Base-by-base conservation (phyloP, 2,888 invertebrate species). In the Agrochola macilenta region DNA sequence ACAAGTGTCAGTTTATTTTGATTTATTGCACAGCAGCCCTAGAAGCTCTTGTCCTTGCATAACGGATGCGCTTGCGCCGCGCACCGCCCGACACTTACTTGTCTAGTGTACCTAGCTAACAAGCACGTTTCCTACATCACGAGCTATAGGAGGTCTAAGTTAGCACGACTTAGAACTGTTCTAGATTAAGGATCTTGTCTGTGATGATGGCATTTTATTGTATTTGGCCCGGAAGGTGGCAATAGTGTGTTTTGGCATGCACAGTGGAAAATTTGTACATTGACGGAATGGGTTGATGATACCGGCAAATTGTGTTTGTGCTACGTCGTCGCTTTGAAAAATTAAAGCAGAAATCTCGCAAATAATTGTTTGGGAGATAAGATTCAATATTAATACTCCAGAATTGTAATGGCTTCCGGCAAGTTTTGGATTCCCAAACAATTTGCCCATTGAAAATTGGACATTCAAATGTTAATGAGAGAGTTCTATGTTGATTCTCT, bases 41-140 rank as follows among this genome's bases (percentile, higher is more conserved):
- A 87, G 82, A 86, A 87, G 79, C 83, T 89, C 88, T 90, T 82
- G 92, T 90, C 91, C 93, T 93, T 92, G 93, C 90, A 86, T 91
- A 89, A 90, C 90, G 90, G 90, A 92, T 90, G 89, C 81, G 78
- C 74, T 39, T 35, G 69, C 65, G 68, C 54, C 26, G 70, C 75
- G 30, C 61, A 54, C 12, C 39, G 30, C 63, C 65, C 46, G 63
- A 72, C 77, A 71, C 72, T 46, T 23, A 61, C 79, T 70, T 52
- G 17, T 11, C 2, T 74, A 74, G n/a, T 49, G 30, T 39, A 60
- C 69, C 17, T 75, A 58, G 35, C 54, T 39, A 74, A 60, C 65
- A 58, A 43, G 12, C 79, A 86, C 76, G 87, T 82, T 88, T 86
- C 64, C 76, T 77, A 75, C 46, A 61, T 66, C 77, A 80, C 75